Conservation (phyloP, 1,140 invertebrate genomes). For the Drosophila serrata region DNA sequence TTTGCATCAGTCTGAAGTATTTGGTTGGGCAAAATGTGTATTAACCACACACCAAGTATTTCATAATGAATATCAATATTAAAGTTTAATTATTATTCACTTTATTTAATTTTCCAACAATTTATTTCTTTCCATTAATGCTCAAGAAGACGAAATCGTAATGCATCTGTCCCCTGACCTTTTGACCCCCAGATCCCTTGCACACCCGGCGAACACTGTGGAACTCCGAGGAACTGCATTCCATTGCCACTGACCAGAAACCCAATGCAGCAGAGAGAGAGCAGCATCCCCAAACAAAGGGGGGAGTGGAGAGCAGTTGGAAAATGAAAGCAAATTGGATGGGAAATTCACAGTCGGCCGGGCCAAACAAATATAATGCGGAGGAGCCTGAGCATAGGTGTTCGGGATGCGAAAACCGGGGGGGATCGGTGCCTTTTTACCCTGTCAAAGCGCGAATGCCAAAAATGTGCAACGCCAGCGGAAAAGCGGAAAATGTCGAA, state of each 20-base stretch:
- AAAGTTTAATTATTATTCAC: too few relatives aligned
- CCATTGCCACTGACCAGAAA: slow-evolving; percentile 34
- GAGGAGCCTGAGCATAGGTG: slow-evolving; percentile 3
- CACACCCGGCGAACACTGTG: not conserved
- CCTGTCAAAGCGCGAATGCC: slow-evolving; percentile 80
- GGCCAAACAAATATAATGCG: slow-evolving; percentile 41
- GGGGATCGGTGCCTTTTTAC: slow-evolving; percentile 16
- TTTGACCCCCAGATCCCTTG: slow-evolving; percentile 15
- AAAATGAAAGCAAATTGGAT: slow-evolving; percentile 30
- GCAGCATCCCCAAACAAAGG: not conserved
- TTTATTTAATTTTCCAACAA: not conserved
- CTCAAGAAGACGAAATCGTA: not conserved
- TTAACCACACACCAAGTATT: not conserved
- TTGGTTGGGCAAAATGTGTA: too few relatives aligned
- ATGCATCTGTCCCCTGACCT: not conserved
- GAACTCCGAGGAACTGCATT: slow-evolving; percentile 33
- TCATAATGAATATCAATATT: not conserved
- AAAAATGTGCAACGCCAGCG: slow-evolving; percentile 78
- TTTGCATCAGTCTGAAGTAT: too few relatives aligned
- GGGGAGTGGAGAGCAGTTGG: not conserved
- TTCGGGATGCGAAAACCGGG: not conserved
- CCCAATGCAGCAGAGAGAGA: slow-evolving; percentile 47
- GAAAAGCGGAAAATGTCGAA: slow-evolving; percentile 50
- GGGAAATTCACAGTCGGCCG: slow-evolving; percentile 25
- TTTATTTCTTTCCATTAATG: not conserved